These are phyloP conservation scores for Hestina assimilis DNA, from an alignment of 1,140 invertebrate species.

Conservation along the genomic window DNA sequence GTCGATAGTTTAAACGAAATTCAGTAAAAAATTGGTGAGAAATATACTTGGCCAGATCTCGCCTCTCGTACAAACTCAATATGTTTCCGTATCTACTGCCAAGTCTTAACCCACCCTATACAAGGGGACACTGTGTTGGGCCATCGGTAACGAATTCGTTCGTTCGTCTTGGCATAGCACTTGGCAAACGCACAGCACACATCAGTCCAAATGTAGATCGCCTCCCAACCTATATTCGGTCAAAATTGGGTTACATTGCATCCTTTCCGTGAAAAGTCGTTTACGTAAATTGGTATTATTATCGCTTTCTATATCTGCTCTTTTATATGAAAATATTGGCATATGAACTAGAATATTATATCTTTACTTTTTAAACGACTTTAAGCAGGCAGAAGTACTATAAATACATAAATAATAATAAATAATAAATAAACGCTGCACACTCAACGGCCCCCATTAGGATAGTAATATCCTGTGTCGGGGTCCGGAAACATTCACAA, in stretches of 20 bases:
- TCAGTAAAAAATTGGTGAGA: conserved; percentile 2
- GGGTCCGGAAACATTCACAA: too few species aligned
- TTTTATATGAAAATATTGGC: conserved; percentile 2
- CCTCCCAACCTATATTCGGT: conserved; percentile 43
- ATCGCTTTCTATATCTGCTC: conserved; percentile 22
- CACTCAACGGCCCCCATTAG: too few species aligned
- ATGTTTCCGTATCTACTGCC: conserved; percentile 8
- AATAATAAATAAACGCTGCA: too few species aligned
- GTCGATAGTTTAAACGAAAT: conserved; percentile 11
- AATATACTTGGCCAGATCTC: neutral
- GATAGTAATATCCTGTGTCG: too few species aligned
- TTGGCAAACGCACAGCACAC: conserved; percentile 43
- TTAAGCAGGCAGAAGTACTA: too few species aligned
- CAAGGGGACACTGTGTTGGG: neutral
- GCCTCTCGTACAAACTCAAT: conserved; percentile 12
- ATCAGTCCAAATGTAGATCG: conserved; percentile 38
- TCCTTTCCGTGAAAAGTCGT: conserved; percentile 33
- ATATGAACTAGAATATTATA: neutral
- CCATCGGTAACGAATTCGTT: conserved; percentile 1
- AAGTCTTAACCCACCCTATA: conserved; percentile 4
- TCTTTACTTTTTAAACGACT: too few species aligned
- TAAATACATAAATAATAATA: too few species aligned
- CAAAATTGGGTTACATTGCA: conserved; percentile 56
- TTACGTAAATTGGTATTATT: conserved; percentile 36
- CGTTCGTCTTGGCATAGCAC: conserved; percentile 46